Evolutionary conservation across 2,113 vertebrate genomes (phyloP).

Genomic region (Otus sunia): DNA sequence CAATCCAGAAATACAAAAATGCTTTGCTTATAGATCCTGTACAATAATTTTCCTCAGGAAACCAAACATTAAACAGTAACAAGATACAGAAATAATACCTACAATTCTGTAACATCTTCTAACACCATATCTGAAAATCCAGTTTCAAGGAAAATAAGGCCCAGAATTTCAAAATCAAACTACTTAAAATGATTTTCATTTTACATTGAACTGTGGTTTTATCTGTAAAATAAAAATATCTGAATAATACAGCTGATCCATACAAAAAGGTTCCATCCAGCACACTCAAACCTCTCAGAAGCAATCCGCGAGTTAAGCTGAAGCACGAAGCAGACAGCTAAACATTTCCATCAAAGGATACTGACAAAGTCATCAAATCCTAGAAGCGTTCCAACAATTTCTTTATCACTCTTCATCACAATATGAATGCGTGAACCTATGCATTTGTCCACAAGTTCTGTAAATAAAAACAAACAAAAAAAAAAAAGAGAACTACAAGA

Average conservation of each 20-base stretch:
- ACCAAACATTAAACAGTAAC: neutral
- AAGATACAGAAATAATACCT: conserved; percentile 63
- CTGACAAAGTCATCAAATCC: conserved; percentile 97
- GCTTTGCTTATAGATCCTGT: neutral
- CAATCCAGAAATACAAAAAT: fast-evolving
- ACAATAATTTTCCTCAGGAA: neutral
- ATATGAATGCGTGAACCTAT: conserved; percentile 88
- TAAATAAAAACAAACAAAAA: neutral
- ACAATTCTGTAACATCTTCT: conserved; percentile 91
- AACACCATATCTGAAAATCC: conserved; percentile 83
- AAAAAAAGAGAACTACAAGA: neutral
- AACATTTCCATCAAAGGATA: conserved; percentile 81
- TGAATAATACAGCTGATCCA: neutral
- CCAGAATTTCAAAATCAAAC: neutral
- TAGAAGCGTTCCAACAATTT: conserved; percentile 87
- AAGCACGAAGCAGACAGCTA: neutral
- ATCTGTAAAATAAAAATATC: neutral
- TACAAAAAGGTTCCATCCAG: neutral
- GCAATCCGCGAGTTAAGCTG: neutral
- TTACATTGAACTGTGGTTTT: neutral
- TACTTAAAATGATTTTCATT: neutral
- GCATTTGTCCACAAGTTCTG: conserved; percentile 93
- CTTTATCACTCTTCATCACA: conserved; percentile 92
- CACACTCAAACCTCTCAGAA: neutral
- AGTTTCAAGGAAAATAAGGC: conserved; percentile 69